Conservation (phyloP, 2,797 vertebrate species). For the Neosilurus hyrtlii region DNA sequence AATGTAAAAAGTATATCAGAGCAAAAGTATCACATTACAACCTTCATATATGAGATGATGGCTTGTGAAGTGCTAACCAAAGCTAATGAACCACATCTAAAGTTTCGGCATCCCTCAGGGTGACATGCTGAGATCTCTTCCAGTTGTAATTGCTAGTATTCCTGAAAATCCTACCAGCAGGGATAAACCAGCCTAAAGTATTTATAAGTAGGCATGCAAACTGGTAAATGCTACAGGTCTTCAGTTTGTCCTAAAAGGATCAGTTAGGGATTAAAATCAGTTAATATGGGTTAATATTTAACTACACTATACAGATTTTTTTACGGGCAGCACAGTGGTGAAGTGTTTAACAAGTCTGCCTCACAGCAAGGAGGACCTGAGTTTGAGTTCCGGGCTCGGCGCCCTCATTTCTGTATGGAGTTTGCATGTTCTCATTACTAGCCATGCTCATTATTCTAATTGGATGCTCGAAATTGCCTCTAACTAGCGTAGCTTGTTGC, state of each 20-base stretch:
- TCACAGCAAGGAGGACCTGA: too few species aligned
- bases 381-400: too few species aligned
- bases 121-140: slow-evolving; percentile 6
- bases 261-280: background rate
- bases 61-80: background rate
- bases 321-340: too few species aligned
- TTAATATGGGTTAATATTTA: slow-evolving; percentile 16
- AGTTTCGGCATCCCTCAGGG: background rate
- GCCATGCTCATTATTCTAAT: too few species aligned
- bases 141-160: background rate
- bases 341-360: too few species aligned
- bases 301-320: background rate
- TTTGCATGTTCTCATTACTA: too few species aligned
- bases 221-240: background rate
- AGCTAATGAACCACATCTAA: background rate
- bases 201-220: slow-evolving; percentile 1
- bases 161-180: too few species aligned
- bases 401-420: too few species aligned
- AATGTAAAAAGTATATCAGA: background rate
- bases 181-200: slow-evolving; percentile 9
- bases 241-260: background rate
- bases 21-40: background rate
- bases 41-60: background rate
- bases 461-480: too few species aligned
- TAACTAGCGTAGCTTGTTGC: too few species aligned